Evolutionary conservation across 1,140 invertebrate species (phyloP), one percentile per base, ranked within the genome.

Genomic region (Drosophila pectinifera): DNA sequence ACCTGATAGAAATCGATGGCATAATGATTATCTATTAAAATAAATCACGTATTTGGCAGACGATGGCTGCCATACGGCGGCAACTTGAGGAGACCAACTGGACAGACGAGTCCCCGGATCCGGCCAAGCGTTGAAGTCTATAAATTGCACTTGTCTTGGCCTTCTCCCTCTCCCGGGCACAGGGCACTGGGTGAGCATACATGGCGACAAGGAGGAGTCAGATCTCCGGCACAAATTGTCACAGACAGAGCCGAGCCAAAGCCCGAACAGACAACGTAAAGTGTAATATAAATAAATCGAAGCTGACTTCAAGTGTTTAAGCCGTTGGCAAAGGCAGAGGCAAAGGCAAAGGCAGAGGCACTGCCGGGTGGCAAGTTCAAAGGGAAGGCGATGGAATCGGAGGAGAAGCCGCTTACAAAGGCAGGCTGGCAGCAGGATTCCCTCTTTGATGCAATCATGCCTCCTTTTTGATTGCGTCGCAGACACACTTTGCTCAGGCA

Each of bases 1-100:
- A 78, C 79, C 68, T 61, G 74, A 88, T 72, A 78, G 51, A 80
- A 89, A 89, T 89, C 80, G 85, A 90, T 89, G 80, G 84, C 80
- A 70, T 88, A 88, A 88, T 88, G 84, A 89, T 89, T 89, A 89
- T 89, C 84, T 90, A 89, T 89, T 89, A 89, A 89, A 89, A 89
- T 89, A 89, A 90, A 89, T 89, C 84, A 89, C 84, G 84, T 90
- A 90, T 89, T 80, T 80, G 84, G 80, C 83, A 86, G 70, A 65
- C 75, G 49, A 51, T 55, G 78, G 57, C 68, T 48, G 55, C 64
- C 65, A 51, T 48, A 48, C 57, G 49, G 48, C 18, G 49, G 42
- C 49, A 20, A 38, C 36, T n/a, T n/a, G 36, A 38, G 36, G 14
- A 38, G n/a, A n/a, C 34, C 63, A 46, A 56, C 41, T 34, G 24